Evolutionary conservation across 2,888 invertebrate species (phyloP).

Genomic region (Pheosia tremula): DNA sequence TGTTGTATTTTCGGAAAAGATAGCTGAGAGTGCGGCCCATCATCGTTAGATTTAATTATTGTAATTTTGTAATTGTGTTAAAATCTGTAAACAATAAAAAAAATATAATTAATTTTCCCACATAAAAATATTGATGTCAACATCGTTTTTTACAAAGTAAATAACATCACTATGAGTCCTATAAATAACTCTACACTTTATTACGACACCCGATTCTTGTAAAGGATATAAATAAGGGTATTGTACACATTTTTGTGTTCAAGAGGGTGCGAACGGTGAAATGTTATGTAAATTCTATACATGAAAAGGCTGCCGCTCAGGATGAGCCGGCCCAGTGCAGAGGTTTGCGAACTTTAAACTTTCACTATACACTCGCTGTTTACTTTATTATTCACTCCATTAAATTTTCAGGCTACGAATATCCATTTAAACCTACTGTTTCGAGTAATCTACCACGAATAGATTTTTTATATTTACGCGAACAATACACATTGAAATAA

Average conservation of each 20-base stretch:
- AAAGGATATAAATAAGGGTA: background rate
- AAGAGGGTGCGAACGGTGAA: background rate
- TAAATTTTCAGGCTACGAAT: conserved; percentile 26
- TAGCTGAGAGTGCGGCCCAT: conserved; percentile 57
- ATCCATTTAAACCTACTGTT: conserved; percentile 2
- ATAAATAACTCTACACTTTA: conserved; percentile 1
- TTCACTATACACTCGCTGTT: conserved; percentile 20
- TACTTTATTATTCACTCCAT: conserved; percentile 26
- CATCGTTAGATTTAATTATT: conserved; percentile 60
- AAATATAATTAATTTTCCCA: no score
- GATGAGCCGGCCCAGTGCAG: background rate
- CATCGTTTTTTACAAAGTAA: no score
- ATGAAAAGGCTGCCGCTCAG: background rate
- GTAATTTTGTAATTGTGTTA: conserved; percentile 54
- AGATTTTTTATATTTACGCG: no score
- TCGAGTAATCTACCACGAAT: no score
- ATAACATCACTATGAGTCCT: background rate
- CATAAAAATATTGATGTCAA: no score
- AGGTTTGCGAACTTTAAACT: conserved; percentile 30
- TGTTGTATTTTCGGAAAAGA: conserved; percentile 61
- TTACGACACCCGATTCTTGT: background rate
- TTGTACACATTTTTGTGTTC: background rate
- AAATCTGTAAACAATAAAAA: conserved; percentile 58
- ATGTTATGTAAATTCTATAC: conserved; percentile 2
- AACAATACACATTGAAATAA: no score